Evolutionary conservation across 2,113 vertebrate genomes (phyloP).

Genomic region (Xiphias gladius): DNA sequence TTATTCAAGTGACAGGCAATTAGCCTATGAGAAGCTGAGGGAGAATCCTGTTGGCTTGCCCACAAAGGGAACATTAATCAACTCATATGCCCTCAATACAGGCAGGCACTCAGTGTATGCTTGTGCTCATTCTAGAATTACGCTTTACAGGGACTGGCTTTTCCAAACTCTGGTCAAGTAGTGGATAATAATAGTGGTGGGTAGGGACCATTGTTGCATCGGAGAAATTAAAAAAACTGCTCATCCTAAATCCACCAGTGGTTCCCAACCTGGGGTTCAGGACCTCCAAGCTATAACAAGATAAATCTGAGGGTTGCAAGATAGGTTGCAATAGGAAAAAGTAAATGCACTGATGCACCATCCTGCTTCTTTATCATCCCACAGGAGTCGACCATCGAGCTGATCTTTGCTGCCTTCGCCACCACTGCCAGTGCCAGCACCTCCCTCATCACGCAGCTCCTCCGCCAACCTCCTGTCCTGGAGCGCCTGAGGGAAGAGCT

Average conservation of each 20-base stretch:
- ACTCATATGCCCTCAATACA: background rate
- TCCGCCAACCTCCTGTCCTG: slow-evolving; percentile 91
- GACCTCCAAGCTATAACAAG: background rate
- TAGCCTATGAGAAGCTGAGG: slow-evolving; percentile 29
- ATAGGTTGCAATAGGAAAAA: background rate
- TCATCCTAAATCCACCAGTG: too few relatives aligned
- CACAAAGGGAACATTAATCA: slow-evolving; percentile 55
- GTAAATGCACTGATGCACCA: background rate
- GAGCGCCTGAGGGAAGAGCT: slow-evolving; percentile 95
- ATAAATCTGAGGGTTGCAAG: background rate
- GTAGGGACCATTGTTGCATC: background rate
- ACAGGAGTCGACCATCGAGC: slow-evolving; percentile 96
- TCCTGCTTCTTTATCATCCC: rapidly evolving
- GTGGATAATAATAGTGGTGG: background rate
- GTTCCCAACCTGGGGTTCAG: background rate
- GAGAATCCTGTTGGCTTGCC: slow-evolving; percentile 31
- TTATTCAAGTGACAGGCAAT: slow-evolving; percentile 36
- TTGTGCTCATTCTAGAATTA: slow-evolving; percentile 5
- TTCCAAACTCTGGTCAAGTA: background rate
- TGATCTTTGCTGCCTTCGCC: slow-evolving; percentile 96
- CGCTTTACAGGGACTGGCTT: background rate
- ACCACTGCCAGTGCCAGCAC: slow-evolving; percentile 97
- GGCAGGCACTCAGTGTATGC: background rate
- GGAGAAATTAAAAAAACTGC: too few relatives aligned
- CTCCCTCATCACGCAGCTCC: slow-evolving; percentile 96